Conservation (phyloP, 2,888 invertebrate species). For the Charanyca ferruginea region DNA sequence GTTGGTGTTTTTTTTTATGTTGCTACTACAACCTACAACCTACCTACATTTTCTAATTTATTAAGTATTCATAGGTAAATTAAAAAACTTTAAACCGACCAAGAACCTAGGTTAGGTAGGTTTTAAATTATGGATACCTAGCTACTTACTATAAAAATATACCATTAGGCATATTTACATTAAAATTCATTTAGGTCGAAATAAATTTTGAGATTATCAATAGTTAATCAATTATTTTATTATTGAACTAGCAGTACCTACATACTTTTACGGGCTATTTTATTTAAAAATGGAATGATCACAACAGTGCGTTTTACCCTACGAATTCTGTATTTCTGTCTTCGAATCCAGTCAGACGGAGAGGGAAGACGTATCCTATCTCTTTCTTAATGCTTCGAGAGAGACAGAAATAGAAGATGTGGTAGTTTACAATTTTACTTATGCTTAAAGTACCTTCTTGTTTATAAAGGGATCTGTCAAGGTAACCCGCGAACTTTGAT, state of each 20-base stretch:
- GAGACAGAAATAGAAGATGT: conserved; percentile 57
- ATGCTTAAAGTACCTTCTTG: not conserved
- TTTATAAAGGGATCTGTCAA: not conserved
- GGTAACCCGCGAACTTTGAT: not conserved
- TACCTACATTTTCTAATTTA: not conserved
- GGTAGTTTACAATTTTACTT: conserved; percentile 33
- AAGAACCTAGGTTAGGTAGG: no score
- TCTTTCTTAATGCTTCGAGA: conserved; percentile 35
- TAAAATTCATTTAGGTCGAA: no score
- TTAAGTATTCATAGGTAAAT: not conserved
- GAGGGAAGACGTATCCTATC: conserved; percentile 43
- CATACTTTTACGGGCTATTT: not conserved
- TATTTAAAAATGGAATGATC: conserved; percentile 6
- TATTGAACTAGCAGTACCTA: no score
- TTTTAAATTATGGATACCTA: no score
- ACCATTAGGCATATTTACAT: no score
- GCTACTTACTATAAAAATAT: no score
- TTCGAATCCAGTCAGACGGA: conserved; percentile 42
- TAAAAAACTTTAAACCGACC: not conserved
- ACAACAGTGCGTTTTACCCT: conserved; percentile 41
- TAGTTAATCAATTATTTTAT: not conserved
- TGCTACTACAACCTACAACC: not conserved
- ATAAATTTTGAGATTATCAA: not conserved
- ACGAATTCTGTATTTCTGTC: conserved; percentile 40
- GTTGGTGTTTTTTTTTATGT: not conserved